A percentile compares a stretch with the other conserved stretches of the same genome.
Conservation (phyloP, 2,797 vertebrate genomes). For the Epinephelus malabaricus region DNA sequence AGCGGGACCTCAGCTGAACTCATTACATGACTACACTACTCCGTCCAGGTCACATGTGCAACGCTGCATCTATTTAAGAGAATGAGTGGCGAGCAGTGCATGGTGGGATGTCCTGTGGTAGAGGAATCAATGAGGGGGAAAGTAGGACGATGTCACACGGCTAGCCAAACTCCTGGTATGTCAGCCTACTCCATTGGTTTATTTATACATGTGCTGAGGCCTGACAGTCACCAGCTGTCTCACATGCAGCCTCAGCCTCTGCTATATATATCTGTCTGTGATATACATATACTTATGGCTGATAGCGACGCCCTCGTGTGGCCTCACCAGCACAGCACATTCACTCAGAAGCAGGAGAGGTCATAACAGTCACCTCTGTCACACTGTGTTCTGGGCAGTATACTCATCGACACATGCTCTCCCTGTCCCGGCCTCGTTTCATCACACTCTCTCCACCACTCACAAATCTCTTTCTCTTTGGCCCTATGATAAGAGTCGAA, state of each 20-base stretch:
- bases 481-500: conserved; percentile 21
- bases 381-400: neutral
- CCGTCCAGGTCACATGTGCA: conserved; percentile 28
- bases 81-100: conserved; percentile 19
- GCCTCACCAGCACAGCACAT: conserved; percentile 3
- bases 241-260: conserved; percentile 38
- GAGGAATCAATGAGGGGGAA: conserved; percentile 53
- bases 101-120: conserved; percentile 26
- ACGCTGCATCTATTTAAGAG: conserved; percentile 3
- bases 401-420: neutral
- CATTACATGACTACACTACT: neutral
- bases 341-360: conserved; percentile 3
- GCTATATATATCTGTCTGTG: conserved; percentile 40
- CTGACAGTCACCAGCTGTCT: conserved; percentile 64
- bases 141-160: conserved; percentile 38
- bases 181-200: conserved; percentile 36
- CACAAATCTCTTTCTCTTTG: conserved; percentile 2
- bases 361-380: conserved; percentile 14
- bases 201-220: conserved; percentile 72
- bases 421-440: neutral
- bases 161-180: conserved; percentile 10
- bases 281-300: neutral
- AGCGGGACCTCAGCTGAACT: conserved; percentile 10
- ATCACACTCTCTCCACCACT: conserved; percentile 14
- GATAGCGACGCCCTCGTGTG: neutral